These are phyloP conservation scores for Ceratosolen solmsi DNA, from an alignment of 1,140 invertebrate species.

Conservation along the genomic window DNA sequence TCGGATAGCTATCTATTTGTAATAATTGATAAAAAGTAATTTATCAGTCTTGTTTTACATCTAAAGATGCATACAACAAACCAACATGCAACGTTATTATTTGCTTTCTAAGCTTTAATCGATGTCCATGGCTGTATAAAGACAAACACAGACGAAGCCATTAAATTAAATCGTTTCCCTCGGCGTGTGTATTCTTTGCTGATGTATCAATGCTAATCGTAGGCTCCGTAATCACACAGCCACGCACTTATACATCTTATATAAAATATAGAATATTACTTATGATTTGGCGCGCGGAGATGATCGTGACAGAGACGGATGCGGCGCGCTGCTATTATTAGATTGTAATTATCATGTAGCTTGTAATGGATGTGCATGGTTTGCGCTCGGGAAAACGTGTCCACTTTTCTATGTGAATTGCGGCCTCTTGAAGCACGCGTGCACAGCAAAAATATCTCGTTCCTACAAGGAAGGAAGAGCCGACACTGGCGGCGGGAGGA, in stretches of 20 bases:
- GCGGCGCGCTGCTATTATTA: conserved; percentile 21
- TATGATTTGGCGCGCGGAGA: conserved; percentile 5
- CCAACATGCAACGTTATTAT: conserved; percentile 11
- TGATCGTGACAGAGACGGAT: background rate
- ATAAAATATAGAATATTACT: conserved; percentile 19
- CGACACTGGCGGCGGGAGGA: background rate
- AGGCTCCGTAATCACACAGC: background rate
- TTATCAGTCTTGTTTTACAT: conserved; percentile 17
- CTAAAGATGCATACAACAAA: conserved; percentile 19
- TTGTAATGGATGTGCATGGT: background rate
- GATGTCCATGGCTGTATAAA: conserved; percentile 19
- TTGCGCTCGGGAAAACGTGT: background rate
- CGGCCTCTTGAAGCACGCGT: no score
- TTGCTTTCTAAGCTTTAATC: conserved; percentile 18
- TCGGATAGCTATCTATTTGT: background rate
- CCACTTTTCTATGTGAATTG: no score
- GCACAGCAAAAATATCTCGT: no score
- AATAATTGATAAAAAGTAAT: conserved; percentile 8
- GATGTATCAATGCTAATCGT: conserved; percentile 31
- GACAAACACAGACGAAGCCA: conserved; percentile 7
- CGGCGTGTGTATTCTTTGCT: conserved; percentile 3
- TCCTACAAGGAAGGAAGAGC: no score
- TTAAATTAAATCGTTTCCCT: conserved; percentile 24
- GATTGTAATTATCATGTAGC: conserved; percentile 18
- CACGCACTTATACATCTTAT: background rate